Evolutionary conservation across 2,888 invertebrate genomes (phyloP).

Genomic region (Plebejus melissa): DNA sequence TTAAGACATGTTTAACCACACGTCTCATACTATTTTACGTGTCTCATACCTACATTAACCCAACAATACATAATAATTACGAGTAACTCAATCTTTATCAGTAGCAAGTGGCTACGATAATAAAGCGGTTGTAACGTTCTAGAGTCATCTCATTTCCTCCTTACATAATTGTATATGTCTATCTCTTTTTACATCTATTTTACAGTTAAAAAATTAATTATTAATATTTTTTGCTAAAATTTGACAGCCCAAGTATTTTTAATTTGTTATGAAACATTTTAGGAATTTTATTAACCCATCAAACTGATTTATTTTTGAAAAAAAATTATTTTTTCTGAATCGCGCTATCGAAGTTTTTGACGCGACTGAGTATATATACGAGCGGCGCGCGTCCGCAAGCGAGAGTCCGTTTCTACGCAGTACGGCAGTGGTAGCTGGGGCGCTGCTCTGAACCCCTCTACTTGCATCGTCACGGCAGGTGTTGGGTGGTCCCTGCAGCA

Average conservation of each 20-base stretch:
- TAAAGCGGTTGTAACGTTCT: background rate
- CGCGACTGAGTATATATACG: slow-evolving; percentile 13
- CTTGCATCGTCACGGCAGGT: background rate
- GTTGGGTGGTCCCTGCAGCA: background rate
- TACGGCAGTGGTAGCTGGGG: slow-evolving; percentile 30
- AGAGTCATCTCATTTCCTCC: background rate
- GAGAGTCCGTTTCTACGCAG: slow-evolving; percentile 35
- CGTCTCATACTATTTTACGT: background rate
- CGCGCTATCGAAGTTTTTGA: slow-evolving; percentile 31
- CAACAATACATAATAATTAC: background rate
- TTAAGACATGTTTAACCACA: too few species aligned
- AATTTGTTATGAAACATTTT: background rate
- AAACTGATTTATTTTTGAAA: background rate
- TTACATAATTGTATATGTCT: background rate
- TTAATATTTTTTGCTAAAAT: background rate
- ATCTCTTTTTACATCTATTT: background rate
- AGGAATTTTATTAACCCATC: background rate
- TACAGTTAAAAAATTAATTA: background rate
- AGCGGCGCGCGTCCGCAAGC: background rate
- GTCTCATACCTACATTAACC: background rate
- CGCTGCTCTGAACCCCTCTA: slow-evolving; percentile 33
- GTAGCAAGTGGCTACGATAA: background rate
- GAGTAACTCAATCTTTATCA: background rate
- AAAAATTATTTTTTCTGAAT: slow-evolving; percentile 27
- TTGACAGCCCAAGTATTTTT: background rate